These are phyloP conservation scores for Phrixothrix hirtus DNA, from an alignment of 2,888 invertebrate genomes.

Conservation along the genomic window DNA sequence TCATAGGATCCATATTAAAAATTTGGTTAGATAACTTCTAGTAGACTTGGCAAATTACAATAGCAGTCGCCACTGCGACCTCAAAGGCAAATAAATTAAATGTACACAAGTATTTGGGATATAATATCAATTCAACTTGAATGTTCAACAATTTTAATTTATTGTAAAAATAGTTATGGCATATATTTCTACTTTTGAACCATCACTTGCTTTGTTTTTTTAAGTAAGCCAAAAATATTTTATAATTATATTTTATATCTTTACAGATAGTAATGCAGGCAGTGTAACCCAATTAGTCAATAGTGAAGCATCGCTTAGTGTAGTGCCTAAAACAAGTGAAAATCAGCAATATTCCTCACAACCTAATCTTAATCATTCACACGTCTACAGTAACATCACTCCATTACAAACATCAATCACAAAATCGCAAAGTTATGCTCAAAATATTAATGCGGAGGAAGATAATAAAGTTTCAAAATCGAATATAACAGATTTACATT, in stretches of 20 bases:
- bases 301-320: constrained; percentile 66
- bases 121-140: too few species aligned
- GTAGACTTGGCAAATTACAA: too few species aligned
- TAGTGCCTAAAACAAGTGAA: constrained; percentile 46
- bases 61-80: too few species aligned
- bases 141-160: neutral
- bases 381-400: constrained; percentile 54
- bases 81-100: too few species aligned
- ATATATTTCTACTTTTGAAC: neutral
- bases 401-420: constrained; percentile 37
- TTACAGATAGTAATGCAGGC: constrained; percentile 67
- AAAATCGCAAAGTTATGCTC: constrained; percentile 50
- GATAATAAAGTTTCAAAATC: constrained; percentile 27
- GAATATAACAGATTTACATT: constrained; percentile 61
- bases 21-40: too few species aligned
- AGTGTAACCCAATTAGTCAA: constrained; percentile 68
- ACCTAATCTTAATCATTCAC: constrained; percentile 50
- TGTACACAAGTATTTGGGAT: too few species aligned
- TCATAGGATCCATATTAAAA: too few species aligned
- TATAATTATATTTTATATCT: constrained; percentile 39
- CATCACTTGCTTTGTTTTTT: neutral
- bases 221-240: neutral
- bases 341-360: constrained; percentile 54
- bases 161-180: neutral
- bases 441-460: constrained; percentile 42